Evolutionary conservation across 2,113 vertebrate species (phyloP).

Genomic region (Coreoperca whiteheadi): DNA sequence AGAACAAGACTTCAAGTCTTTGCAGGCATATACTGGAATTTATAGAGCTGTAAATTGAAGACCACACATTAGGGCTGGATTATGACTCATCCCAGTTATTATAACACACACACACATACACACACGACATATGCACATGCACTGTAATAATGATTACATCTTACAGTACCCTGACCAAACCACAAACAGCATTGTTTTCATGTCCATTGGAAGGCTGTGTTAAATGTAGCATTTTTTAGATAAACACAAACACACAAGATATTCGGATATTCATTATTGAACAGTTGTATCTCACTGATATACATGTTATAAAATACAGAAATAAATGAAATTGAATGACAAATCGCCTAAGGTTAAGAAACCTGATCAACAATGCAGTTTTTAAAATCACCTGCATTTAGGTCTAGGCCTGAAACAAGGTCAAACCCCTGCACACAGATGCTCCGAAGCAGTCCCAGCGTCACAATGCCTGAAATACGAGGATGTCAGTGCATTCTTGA

Average conservation of each 20-base stretch:
- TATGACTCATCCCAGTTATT: constrained; percentile 35
- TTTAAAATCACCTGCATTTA: constrained; percentile 16
- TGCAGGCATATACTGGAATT: constrained; percentile 51
- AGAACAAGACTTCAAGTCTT: constrained; percentile 15
- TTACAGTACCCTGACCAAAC: constrained; percentile 10
- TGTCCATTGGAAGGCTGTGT: not conserved
- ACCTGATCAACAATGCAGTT: constrained; percentile 17
- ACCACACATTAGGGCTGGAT: constrained; percentile 47
- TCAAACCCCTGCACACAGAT: constrained; percentile 22
- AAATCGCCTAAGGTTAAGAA: not conserved
- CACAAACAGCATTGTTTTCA: not conserved
- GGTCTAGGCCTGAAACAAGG: constrained; percentile 23
- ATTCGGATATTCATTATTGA: not conserved
- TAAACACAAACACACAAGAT: not conserved
- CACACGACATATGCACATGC: not conserved
- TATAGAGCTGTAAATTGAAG: constrained; percentile 49
- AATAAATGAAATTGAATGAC: not conserved
- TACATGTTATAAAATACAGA: not conserved
- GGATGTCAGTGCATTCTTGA: constrained; percentile 61
- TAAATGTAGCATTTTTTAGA: not conserved
- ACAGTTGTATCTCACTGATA: not conserved
- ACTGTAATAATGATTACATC: constrained; percentile 20
- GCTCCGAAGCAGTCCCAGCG: not conserved
- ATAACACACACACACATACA: not conserved
- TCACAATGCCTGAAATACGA: constrained; percentile 66